Conservation (phyloP, 2,113 vertebrate species). For the Dicentrarchus labrax region DNA sequence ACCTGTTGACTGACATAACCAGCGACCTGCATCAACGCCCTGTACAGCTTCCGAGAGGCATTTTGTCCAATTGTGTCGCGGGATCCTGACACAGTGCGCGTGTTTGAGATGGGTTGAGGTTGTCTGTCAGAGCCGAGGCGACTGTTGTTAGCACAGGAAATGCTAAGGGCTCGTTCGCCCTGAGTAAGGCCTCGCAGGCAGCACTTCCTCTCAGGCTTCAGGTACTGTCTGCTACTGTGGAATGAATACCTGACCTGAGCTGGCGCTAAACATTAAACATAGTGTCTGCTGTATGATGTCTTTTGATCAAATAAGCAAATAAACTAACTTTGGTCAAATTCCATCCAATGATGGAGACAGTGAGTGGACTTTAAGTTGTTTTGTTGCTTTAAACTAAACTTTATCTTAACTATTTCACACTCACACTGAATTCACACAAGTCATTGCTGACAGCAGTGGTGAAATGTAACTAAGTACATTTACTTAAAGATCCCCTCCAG, state of each 20-base stretch:
- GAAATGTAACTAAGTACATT: too few relatives aligned
- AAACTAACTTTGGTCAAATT: too few relatives aligned
- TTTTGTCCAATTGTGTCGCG: background rate
- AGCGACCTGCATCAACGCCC: background rate
- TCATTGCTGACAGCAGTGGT: too few relatives aligned
- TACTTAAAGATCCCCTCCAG: too few relatives aligned
- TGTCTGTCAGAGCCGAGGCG: slow-evolving; percentile 49
- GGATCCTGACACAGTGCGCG: background rate
- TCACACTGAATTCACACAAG: too few relatives aligned
- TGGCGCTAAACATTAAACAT: background rate
- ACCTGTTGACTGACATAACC: slow-evolving; percentile 10
- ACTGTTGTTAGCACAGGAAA: slow-evolving; percentile 57
- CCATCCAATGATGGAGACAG: too few relatives aligned
- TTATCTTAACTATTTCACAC: too few relatives aligned
- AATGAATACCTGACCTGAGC: background rate
- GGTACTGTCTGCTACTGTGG: background rate
- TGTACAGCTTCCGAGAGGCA: background rate
- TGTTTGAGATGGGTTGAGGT: background rate
- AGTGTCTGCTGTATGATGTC: background rate
- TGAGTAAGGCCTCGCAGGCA: slow-evolving; percentile 11
- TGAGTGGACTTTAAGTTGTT: too few relatives aligned
- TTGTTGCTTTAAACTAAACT: too few relatives aligned
- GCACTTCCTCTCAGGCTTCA: background rate
- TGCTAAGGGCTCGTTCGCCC: accelerated
- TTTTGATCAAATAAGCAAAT: too few relatives aligned